Conservation (phyloP, 2,797 vertebrate genomes). For the Danio albolineatus region DNA sequence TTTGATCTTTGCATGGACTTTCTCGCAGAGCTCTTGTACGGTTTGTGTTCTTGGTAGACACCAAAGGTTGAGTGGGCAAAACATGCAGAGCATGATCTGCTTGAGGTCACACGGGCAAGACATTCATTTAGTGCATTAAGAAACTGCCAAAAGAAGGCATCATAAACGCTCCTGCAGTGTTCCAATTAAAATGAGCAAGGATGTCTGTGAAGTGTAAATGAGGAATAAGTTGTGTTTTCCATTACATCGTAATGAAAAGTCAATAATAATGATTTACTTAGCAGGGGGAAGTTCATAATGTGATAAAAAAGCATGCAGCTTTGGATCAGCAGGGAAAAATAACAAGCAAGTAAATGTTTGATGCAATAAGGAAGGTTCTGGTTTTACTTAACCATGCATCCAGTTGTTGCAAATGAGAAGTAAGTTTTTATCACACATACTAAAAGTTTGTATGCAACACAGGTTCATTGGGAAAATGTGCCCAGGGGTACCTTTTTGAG, state of each 20-base stretch:
- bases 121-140: slow-evolving; percentile 71
- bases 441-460: no score
- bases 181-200: slow-evolving; percentile 47
- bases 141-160: slow-evolving; percentile 66
- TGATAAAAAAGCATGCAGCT: slow-evolving; percentile 14
- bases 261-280: slow-evolving; percentile 51
- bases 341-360: slow-evolving; percentile 29
- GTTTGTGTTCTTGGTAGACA: slow-evolving; percentile 61
- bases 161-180: slow-evolving; percentile 49
- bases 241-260: slow-evolving; percentile 49
- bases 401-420: no score
- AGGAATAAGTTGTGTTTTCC: slow-evolving; percentile 48
- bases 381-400: neutral
- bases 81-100: slow-evolving; percentile 74
- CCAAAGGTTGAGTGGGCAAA: slow-evolving; percentile 81
- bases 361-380: neutral
- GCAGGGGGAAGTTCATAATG: slow-evolving; percentile 36
- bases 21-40: slow-evolving; percentile 33
- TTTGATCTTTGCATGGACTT: slow-evolving; percentile 75
- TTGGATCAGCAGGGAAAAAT: slow-evolving; percentile 28
- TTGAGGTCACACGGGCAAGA: slow-evolving; percentile 63
- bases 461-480: no score
- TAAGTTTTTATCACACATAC: no score
- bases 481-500: no score
- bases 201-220: slow-evolving; percentile 48